Base-by-base conservation (phyloP, 1,140 invertebrate genomes). In the Drosophila sproati region DNA sequence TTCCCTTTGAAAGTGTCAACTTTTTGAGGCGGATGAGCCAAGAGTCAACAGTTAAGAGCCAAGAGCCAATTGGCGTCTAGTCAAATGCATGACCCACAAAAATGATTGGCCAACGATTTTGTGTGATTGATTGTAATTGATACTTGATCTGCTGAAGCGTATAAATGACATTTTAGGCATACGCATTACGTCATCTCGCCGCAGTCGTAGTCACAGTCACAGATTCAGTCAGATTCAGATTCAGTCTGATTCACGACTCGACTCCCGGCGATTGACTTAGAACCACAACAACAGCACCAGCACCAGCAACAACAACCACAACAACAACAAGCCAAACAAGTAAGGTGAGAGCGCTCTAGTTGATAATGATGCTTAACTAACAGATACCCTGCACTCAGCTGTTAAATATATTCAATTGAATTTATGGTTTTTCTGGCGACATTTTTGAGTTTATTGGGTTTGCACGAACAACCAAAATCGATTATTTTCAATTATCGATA, bases 91-190 rank as follows among this genome's bases (percentile, higher is more conserved):
- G 82, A 86, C 82, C 82, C 82, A 86, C 69, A 81, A 86, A 72
- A 71, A 12, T 75, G 57, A 43, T 70, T 56, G 3, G 72, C 72
- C 66, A 68, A 7, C 39, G 55, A 66, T 64, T 78, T 80, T 78
- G 64, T 67, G 39, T 75, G 69, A 68, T 60, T 77, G 78, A 77
- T 87, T 87, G 83, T 88, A 87, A 87, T 87, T 87, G 79, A 87
- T 87, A 87, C 82, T 88, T 88, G 82, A 88, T 87, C 79, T 88
- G 83, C 75, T 78, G 83, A 72, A 87, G 82, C 82, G 83, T 77
- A 87, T 88, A 87, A 87, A 87, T 56, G 82, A 79, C 82, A 87
- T 83, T 87, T 87, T 87, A 87, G 82, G 83, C 82, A 77, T 87
- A 82, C 83, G 61, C 73, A 87, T 87, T 87, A 88, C 82, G 82